These are phyloP conservation scores for Amaurobius ferox DNA, from an alignment of 2,888 invertebrate genomes.

Conservation along the genomic window DNA sequence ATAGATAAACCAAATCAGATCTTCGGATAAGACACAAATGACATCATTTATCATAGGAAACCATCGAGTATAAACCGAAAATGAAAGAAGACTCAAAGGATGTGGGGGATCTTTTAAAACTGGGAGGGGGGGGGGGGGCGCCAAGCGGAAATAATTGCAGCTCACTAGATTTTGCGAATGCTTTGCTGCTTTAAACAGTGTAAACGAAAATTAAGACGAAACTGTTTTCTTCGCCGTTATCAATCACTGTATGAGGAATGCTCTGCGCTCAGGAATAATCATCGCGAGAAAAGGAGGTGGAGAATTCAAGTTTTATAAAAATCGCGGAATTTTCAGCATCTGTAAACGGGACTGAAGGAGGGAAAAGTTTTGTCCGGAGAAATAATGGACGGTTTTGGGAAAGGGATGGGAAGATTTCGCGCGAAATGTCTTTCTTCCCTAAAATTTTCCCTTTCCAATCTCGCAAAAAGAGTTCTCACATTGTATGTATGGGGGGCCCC, in stretches of 20 bases:
- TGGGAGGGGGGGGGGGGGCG: slow-evolving; percentile 43
- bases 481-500: not conserved
- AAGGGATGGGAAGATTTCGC: not conserved
- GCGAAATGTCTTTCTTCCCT: slow-evolving; percentile 4
- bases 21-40: slow-evolving; percentile 69
- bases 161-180: slow-evolving; percentile 63
- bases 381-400: slow-evolving; percentile 12
- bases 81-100: slow-evolving; percentile 56
- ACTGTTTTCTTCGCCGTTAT: slow-evolving; percentile 69
- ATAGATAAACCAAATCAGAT: slow-evolving; percentile 71
- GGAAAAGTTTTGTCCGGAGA: slow-evolving; percentile 15
- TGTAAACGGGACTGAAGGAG: not conserved
- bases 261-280: slow-evolving; percentile 52
- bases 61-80: slow-evolving; percentile 66
- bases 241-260: slow-evolving; percentile 66
- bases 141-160: slow-evolving; percentile 70
- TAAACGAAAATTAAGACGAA: slow-evolving; percentile 69
- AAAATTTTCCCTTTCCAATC: not conserved
- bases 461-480: slow-evolving; percentile 3
- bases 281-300: slow-evolving; percentile 12
- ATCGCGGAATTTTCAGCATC: slow-evolving; percentile 52
- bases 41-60: slow-evolving; percentile 70
- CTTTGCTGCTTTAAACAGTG: slow-evolving; percentile 54
- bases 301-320: slow-evolving; percentile 63
- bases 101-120: no score